phyloP scores from a whole-genome alignment of 2,797 vertebrate genomes.

The Tragelaphus eurycerus region DNA sequence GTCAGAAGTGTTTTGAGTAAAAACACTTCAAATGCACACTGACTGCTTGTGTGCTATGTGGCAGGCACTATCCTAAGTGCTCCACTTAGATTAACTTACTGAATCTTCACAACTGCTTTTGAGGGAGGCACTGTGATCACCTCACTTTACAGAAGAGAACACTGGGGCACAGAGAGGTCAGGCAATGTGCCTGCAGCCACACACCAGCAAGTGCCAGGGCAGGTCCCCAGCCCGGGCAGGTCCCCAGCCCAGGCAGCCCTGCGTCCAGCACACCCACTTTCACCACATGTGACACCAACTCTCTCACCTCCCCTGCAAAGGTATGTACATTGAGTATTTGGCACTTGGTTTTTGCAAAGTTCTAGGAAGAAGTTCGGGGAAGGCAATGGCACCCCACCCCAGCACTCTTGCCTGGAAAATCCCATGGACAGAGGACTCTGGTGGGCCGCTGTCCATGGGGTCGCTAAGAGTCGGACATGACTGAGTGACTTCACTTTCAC shows the following conservation, averaged over 20 bases:
- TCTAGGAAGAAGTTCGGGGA: not conserved
- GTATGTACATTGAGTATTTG: not conserved
- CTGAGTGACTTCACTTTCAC: too few relatives aligned
- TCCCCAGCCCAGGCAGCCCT: not conserved
- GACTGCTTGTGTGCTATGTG: not conserved
- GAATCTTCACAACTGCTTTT: not conserved
- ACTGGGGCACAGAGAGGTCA: not conserved
- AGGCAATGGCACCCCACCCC: too few relatives aligned
- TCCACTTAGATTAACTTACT: not conserved
- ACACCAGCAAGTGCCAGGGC: rapidly evolving
- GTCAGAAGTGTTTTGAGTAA: not conserved
- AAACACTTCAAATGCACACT: not conserved
- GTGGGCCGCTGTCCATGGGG: too few relatives aligned
- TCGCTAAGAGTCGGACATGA: too few relatives aligned
- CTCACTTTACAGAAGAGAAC: not conserved
- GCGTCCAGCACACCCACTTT: not conserved
- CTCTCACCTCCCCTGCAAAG: not conserved
- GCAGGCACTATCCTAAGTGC: not conserved
- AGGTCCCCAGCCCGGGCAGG: not conserved
- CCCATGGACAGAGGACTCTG: too few relatives aligned
- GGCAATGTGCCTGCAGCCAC: not conserved
- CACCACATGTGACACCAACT: too few relatives aligned
- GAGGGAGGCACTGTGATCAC: not conserved
- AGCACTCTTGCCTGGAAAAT: too few relatives aligned
- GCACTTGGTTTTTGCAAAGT: not conserved